Evolutionary conservation across 2,888 invertebrate genomes (phyloP), one percentile per base, ranked within the genome.

Genomic region (Limnephilus marmoratus): DNA sequence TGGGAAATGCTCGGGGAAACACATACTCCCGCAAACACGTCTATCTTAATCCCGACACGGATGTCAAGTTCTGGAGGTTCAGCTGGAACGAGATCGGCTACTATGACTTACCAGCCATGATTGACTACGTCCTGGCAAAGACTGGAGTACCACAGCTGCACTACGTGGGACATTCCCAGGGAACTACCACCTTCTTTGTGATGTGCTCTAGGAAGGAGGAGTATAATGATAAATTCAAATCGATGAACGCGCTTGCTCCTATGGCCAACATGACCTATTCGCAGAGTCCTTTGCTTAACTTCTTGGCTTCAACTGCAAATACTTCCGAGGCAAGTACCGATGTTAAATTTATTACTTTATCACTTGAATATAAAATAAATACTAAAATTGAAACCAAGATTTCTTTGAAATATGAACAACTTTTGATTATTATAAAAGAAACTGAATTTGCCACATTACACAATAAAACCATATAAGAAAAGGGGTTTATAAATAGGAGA

Each of bases 21-120:
- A 96, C 95, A 49, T 97, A 97, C 94, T 97, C 97, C 1, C 96
- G 96, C 24, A 98, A 49, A 7, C 98, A 98, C 94, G 94, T 94
- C 0, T 94, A 95, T 0, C 94, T 96, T 94, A 95, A 96, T 92
- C 95, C 96, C 0, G 94, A 95, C 15, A 96, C 96, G 92, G 83
- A 83, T 41, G 94, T 94, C 4, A 94, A 95, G n/a, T 98, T 96
- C 94, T 98, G 97, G 97, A 94, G 96, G 88, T 98, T 97, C 94
- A 98, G 98, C 92, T 99, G 97, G 97, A 98, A 99, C 94, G 97
- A 98, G 94, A 98, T 99, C 94, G 98, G 98, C 0, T 95, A 96
- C 92, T 96, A 96, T 93, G 99, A 99, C 95, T 94, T 99, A 80
- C 98, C 99, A 0, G 97, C 98, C 0, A 97, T 97, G 96, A 97